Evolutionary conservation across 2,113 vertebrate species (phyloP).

Genomic region (Mobula birostris): DNA sequence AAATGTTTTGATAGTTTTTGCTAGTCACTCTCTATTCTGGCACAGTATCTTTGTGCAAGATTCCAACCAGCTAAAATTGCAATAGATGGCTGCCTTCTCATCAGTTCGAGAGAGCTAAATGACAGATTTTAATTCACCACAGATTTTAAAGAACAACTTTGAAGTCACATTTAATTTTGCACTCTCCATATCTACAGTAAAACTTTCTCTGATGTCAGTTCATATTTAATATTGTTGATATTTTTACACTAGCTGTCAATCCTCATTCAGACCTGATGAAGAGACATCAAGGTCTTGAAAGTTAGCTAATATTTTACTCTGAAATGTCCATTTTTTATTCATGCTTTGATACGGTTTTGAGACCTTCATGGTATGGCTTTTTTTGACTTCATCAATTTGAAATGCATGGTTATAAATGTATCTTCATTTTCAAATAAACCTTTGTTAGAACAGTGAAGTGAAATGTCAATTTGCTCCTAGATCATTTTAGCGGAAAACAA

Average conservation of each 20-base stretch:
- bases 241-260: conserved; percentile 5
- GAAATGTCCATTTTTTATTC: conserved; percentile 8
- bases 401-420: neutral
- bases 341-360: neutral
- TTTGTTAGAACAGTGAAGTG: neutral
- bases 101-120: neutral
- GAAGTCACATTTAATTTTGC: conserved; percentile 35
- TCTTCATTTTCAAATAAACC: neutral
- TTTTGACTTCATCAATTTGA: neutral
- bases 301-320: conserved; percentile 15
- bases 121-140: conserved; percentile 27
- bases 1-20: neutral
- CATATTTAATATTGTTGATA: conserved; percentile 29
- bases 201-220: conserved; percentile 31
- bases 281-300: conserved; percentile 26
- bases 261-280: conserved; percentile 20
- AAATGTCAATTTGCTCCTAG: neutral
- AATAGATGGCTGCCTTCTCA: neutral
- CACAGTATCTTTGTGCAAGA: neutral
- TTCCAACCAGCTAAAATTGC: neutral
- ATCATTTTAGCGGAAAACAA: neutral
- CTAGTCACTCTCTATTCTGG: neutral
- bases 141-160: conserved; percentile 35
- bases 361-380: neutral
- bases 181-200: neutral